phyloP scores from a whole-genome alignment of 2,113 vertebrate genomes.

The Atrichornis clamosus region DNA sequence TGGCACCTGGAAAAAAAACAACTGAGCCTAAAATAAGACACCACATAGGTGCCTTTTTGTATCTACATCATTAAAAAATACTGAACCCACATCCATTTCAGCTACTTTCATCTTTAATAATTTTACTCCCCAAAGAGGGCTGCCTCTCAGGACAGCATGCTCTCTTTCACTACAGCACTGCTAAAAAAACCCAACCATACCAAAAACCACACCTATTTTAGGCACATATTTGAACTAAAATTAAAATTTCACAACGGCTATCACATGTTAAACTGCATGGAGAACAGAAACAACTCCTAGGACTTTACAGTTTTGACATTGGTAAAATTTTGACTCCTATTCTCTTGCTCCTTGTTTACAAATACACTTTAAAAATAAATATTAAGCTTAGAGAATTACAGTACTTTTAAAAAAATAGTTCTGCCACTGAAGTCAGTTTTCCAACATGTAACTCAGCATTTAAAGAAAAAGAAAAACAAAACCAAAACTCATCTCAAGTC shows the following conservation, averaged over 20 bases:
- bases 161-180: not conserved
- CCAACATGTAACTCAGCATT: not conserved
- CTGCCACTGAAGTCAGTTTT: not conserved
- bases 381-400: not conserved
- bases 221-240: not conserved
- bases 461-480: not conserved
- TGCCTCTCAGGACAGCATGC: not conserved
- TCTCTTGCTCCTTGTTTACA: not conserved
- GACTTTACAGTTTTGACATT: not conserved
- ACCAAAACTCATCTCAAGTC: not conserved
- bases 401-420: not conserved
- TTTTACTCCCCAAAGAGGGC: not conserved
- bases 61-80: not conserved
- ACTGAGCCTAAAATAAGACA: not conserved
- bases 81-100: not conserved
- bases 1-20: not conserved
- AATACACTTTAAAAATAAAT: not conserved
- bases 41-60: not conserved
- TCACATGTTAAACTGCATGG: not conserved
- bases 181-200: not conserved
- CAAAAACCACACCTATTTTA: not conserved
- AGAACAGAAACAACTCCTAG: not conserved
- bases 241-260: not conserved
- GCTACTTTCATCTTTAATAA: not conserved
- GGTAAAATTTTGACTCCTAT: not conserved